These are phyloP conservation scores for Scaptomyza reducta DNA, from an alignment of 2,888 invertebrate species.

Conservation along the genomic window DNA sequence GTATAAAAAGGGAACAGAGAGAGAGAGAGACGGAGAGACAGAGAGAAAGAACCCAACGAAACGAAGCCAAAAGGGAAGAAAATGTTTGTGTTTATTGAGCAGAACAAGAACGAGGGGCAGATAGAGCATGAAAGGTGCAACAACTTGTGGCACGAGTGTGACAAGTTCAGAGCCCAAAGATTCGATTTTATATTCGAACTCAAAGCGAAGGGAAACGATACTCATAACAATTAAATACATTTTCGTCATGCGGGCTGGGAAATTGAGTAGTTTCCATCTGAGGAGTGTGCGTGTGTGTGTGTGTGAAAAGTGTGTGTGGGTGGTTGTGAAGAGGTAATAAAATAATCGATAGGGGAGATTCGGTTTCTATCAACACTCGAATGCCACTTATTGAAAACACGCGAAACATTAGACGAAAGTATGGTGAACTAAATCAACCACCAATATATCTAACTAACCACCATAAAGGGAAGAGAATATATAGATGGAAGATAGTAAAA, in stretches of 20 bases:
- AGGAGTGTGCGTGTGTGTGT: not conserved
- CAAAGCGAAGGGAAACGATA: constrained; percentile 30
- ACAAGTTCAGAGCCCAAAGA: constrained; percentile 54
- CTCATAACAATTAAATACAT: constrained; percentile 50
- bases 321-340: constrained; percentile 58
- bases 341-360: constrained; percentile 62
- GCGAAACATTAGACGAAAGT: constrained; percentile 41
- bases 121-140: constrained; percentile 33
- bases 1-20: constrained; percentile 40
- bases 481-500: not conserved
- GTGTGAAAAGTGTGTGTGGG: constrained; percentile 30
- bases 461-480: not conserved
- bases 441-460: constrained; percentile 20
- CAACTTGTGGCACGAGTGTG: constrained; percentile 78
- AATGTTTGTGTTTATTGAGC: constrained; percentile 20
- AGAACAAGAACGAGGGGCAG: not conserved
- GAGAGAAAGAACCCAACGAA: constrained; percentile 11
- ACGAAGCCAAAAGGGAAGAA: constrained; percentile 34
- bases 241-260: constrained; percentile 30
- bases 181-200: not conserved
- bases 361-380: constrained; percentile 41
- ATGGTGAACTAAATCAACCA: constrained; percentile 44
- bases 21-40: constrained; percentile 19
- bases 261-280: constrained; percentile 14
- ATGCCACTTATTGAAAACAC: constrained; percentile 37